phyloP scores from a whole-genome alignment of 2,888 invertebrate species.

The Hemicrepidius hirtus region DNA sequence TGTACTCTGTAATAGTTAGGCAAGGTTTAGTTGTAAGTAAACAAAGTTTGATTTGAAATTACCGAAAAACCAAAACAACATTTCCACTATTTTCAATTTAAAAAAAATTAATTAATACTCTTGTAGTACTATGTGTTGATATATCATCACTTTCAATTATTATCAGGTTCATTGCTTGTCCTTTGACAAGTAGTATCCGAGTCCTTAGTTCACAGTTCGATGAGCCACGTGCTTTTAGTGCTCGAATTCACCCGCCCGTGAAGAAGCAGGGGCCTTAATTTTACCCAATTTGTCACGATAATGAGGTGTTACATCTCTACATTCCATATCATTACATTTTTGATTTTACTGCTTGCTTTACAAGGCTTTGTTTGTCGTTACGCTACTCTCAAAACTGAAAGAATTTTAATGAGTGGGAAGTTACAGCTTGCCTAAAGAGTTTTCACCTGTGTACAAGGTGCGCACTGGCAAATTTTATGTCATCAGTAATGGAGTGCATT shows the following conservation, averaged over 20 bases:
- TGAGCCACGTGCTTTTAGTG: slow-evolving; percentile 45
- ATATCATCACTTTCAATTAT: slow-evolving; percentile 10
- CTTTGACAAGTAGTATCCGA: slow-evolving; percentile 34
- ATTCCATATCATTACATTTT: slow-evolving; percentile 33
- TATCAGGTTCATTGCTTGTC: slow-evolving; percentile 19
- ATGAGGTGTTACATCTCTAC: slow-evolving; percentile 36
- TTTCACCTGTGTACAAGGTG: too few species aligned
- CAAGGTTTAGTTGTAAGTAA: too few species aligned
- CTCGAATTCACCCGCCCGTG: slow-evolving; percentile 18
- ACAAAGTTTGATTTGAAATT: too few species aligned
- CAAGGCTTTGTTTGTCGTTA: slow-evolving; percentile 13
- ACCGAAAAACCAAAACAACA: too few species aligned
- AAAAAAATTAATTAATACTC: too few species aligned
- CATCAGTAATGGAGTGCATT: too few species aligned
- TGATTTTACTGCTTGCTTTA: slow-evolving; percentile 9
- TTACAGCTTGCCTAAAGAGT: not conserved
- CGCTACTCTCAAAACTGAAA: not conserved
- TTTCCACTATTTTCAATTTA: too few species aligned
- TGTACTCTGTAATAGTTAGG: too few species aligned
- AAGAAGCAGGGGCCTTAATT: slow-evolving; percentile 33
- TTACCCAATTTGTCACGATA: slow-evolving; percentile 38
- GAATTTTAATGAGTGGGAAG: slow-evolving; percentile 8
- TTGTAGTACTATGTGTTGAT: too few species aligned
- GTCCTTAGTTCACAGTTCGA: slow-evolving; percentile 41
- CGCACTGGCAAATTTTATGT: too few species aligned